Percentiles rank a stretch among this genome's conserved stretches.
phyloP scores from a whole-genome alignment of 2,113 vertebrate species.

The Thinocorus orbignyianus region DNA sequence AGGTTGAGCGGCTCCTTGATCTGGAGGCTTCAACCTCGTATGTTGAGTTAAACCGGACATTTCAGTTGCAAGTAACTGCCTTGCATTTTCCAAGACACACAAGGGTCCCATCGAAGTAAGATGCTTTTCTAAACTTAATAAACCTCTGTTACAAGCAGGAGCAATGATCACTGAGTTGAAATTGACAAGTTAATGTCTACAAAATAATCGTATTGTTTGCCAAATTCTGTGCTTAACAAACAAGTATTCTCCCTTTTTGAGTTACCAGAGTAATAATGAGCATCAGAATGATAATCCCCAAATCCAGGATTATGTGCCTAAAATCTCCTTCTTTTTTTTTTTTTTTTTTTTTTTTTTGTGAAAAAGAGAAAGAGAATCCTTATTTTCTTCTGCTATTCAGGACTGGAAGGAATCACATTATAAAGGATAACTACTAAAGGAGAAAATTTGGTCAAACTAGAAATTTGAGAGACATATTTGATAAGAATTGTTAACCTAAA shows the following conservation, averaged over 20 bases:
- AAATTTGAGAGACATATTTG: neutral
- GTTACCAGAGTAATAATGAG: neutral
- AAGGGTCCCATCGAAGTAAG: rapidly evolving
- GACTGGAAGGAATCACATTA: neutral
- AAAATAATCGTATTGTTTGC: neutral
- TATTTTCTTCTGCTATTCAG: neutral
- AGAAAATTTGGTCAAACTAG: neutral
- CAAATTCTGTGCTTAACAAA: neutral
- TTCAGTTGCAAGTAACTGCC: neutral
- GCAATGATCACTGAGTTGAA: neutral
- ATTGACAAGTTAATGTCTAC: neutral
- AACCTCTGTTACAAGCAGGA: neutral
- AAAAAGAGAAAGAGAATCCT: neutral
- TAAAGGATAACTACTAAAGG: neutral
- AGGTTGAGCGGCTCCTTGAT: neutral
- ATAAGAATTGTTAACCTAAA: neutral
- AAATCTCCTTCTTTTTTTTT: no score
- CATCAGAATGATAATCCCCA: neutral
- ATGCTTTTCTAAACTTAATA: neutral
- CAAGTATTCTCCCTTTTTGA: neutral
- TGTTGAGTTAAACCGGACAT: neutral
- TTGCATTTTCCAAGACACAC: neutral
- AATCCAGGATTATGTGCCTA: neutral
- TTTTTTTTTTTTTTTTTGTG: no score
- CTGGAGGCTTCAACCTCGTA: neutral